Evolutionary conservation across 2,113 vertebrate species (phyloP).

Genomic region (Atherinomorus stipes): DNA sequence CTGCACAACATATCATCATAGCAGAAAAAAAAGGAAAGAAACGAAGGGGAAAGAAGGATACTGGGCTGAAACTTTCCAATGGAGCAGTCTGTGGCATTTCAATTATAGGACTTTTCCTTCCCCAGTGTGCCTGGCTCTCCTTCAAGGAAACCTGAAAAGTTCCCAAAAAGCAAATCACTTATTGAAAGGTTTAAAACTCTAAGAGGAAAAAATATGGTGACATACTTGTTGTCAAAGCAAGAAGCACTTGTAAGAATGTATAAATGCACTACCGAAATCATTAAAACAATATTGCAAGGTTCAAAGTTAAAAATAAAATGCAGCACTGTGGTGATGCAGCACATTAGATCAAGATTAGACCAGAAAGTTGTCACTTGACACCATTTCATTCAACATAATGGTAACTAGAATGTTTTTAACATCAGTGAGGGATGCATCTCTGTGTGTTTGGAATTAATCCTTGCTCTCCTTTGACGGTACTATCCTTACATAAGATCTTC

Average conservation of each 20-base stretch:
- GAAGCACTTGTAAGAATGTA: conserved; percentile 30
- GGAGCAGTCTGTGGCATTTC: conserved; percentile 42
- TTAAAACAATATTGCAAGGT: conserved; percentile 31
- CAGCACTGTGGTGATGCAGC: conserved; percentile 18
- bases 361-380: conserved; percentile 33
- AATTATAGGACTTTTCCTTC: conserved; percentile 49
- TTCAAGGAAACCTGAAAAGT: conserved; percentile 33
- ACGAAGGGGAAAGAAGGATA: conserved; percentile 18
- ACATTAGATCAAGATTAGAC: conserved; percentile 27
- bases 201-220: conserved; percentile 33
- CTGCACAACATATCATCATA: conserved; percentile 77
- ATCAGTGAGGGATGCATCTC: not conserved
- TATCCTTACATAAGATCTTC: conserved; percentile 1
- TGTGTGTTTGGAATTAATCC: not conserved
- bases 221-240: conserved; percentile 1
- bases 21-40: conserved; percentile 16
- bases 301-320: conserved; percentile 32
- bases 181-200: not conserved
- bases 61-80: conserved; percentile 66
- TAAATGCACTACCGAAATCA: conserved; percentile 34
- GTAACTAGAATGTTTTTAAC: conserved; percentile 4
- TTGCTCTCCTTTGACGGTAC: not conserved
- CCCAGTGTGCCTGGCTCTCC: conserved; percentile 16
- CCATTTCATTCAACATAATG: not conserved
- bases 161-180: conserved; percentile 39